These are phyloP conservation scores for Planiliza haematocheilus DNA, from an alignment of 2,113 vertebrate genomes.

Conservation along the genomic window DNA sequence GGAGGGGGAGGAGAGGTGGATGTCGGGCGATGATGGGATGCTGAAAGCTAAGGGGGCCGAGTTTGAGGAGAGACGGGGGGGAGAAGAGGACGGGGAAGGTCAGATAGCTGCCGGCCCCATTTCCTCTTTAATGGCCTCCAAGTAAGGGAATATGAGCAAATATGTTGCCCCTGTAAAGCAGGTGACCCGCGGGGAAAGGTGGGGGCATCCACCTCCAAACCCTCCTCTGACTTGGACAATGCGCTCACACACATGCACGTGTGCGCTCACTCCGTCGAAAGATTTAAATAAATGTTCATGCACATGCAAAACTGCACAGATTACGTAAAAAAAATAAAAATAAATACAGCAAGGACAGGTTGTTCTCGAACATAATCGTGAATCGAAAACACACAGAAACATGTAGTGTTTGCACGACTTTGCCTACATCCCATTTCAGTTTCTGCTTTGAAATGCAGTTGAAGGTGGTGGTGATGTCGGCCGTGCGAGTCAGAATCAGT, in stretches of 20 bases:
- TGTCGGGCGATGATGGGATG: constrained; percentile 58
- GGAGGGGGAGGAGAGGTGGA: not conserved
- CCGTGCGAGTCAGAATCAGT: too few relatives aligned
- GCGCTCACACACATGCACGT: constrained; percentile 24
- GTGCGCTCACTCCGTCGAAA: constrained; percentile 51
- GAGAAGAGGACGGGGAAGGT: constrained; percentile 49
- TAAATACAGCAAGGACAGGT: constrained; percentile 14
- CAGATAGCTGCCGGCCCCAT: constrained; percentile 76
- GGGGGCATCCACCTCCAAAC: constrained; percentile 46
- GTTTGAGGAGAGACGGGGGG: constrained; percentile 30
- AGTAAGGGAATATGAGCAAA: constrained; percentile 76
- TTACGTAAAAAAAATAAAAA: constrained; percentile 36
- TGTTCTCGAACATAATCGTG: constrained; percentile 36
- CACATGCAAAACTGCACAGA: constrained; percentile 48
- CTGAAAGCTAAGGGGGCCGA: constrained; percentile 43
- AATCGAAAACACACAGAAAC: constrained; percentile 40
- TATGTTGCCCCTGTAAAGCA: constrained; percentile 72
- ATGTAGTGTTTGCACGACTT: constrained; percentile 52
- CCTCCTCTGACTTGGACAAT: constrained; percentile 22
- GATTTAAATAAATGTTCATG: constrained; percentile 46
- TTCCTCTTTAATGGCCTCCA: constrained; percentile 83
- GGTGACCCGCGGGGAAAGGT: constrained; percentile 69
- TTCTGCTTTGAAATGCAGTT: too few relatives aligned
- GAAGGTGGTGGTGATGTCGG: too few relatives aligned
- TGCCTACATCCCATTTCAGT: too few relatives aligned